These are phyloP conservation scores for Montipora cactus DNA, from an alignment of 64 coral and sea anemone species.

Conservation along the genomic window DNA sequence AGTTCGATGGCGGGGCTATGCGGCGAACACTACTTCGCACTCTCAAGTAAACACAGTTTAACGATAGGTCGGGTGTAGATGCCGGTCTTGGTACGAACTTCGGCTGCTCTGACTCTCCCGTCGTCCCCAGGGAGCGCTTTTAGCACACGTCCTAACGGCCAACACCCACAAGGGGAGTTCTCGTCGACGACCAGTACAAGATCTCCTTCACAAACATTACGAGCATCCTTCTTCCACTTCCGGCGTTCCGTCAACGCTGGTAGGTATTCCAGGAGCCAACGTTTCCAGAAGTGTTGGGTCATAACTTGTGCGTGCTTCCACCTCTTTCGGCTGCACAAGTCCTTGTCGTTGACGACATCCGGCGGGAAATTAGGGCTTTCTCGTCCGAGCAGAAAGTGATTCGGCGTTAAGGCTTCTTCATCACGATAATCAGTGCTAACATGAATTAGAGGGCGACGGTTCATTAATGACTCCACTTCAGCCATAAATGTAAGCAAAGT, in stretches of 20 bases:
- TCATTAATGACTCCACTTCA: slow-evolving; percentile 58
- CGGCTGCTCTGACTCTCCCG: slow-evolving; percentile 30
- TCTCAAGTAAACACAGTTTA: slow-evolving; percentile 59
- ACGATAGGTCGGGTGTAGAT: slow-evolving; percentile 39
- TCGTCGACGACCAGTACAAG: slow-evolving; percentile 66
- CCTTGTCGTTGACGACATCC: slow-evolving; percentile 19
- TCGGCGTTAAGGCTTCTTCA: slow-evolving; percentile 65
- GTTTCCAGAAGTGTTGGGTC: slow-evolving; percentile 70
- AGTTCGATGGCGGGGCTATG: slow-evolving; percentile 22
- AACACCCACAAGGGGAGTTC: slow-evolving; percentile 40
- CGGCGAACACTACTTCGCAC: neutral
- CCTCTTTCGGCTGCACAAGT: slow-evolving; percentile 62
- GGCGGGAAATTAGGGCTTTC: slow-evolving; percentile 56
- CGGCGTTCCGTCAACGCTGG: slow-evolving; percentile 18
- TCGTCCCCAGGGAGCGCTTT: slow-evolving; percentile 40
- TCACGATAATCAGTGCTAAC: slow-evolving; percentile 61
- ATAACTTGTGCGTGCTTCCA: slow-evolving; percentile 73
- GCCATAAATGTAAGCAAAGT: slow-evolving; percentile 71
- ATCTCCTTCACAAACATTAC: slow-evolving; percentile 56
- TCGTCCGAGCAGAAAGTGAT: slow-evolving; percentile 76
- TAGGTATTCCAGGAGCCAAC: slow-evolving; percentile 69
- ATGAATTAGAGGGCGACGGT: slow-evolving; percentile 65
- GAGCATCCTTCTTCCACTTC: slow-evolving; percentile 32
- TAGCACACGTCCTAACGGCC: slow-evolving; percentile 25
- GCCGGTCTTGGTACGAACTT: slow-evolving; percentile 38